Conservation (phyloP, 2,888 invertebrate genomes). For the Pteria penguin region DNA sequence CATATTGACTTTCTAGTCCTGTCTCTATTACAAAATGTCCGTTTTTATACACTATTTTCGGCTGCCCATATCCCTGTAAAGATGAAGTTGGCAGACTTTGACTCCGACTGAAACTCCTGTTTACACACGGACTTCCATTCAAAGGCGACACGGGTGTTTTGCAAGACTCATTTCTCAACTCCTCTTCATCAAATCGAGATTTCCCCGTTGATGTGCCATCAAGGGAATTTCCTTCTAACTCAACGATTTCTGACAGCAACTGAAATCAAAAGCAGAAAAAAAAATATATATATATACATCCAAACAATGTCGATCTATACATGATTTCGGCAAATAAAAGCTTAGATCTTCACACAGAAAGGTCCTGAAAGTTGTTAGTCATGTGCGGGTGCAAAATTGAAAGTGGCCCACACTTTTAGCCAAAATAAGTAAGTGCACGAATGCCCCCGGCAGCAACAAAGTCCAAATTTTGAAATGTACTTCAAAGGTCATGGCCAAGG, state of each 20-base stretch:
- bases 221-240: slow-evolving; percentile 60
- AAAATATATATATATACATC: not conserved
- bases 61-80: slow-evolving; percentile 50
- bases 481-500: too few species aligned
- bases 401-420: too few species aligned
- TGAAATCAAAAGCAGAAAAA: slow-evolving; percentile 49
- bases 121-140: slow-evolving; percentile 5
- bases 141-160: slow-evolving; percentile 8
- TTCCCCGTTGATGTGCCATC: slow-evolving; percentile 14
- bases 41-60: slow-evolving; percentile 59
- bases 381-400: too few species aligned
- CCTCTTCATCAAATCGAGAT: slow-evolving; percentile 14
- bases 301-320: too few species aligned
- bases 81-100: slow-evolving; percentile 60
- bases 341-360: too few species aligned
- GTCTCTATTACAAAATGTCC: slow-evolving; percentile 64
- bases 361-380: too few species aligned
- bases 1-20: slow-evolving; percentile 40
- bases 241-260: slow-evolving; percentile 73
- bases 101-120: slow-evolving; percentile 37
- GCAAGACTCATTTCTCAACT: slow-evolving; percentile 10
- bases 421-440: too few species aligned
- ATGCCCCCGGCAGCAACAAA: too few species aligned
- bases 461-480: too few species aligned
- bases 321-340: too few species aligned